Percentiles rank a stretch among this genome's conserved stretches.
Evolutionary conservation across 2,113 vertebrate genomes (phyloP).

Genomic region (Nettapus auritus): DNA sequence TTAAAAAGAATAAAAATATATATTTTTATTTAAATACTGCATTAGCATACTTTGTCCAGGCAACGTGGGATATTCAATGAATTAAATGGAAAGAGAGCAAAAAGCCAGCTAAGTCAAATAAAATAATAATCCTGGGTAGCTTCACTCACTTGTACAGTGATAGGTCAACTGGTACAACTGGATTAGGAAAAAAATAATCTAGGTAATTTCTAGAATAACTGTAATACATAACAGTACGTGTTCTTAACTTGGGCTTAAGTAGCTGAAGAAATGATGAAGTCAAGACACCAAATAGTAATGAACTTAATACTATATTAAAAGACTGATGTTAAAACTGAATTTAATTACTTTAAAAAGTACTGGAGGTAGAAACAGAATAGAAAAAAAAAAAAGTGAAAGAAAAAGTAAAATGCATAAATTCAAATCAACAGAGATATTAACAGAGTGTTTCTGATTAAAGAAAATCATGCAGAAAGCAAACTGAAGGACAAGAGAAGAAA

Average conservation of each 20-base stretch:
- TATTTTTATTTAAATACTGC: not conserved
- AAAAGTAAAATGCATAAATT: not conserved
- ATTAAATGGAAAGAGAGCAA: not conserved
- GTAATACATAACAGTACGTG: not conserved
- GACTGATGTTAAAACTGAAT: fast-evolving
- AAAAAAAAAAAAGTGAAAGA: fast-evolving
- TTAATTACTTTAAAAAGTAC: not conserved
- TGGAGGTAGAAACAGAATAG: not conserved
- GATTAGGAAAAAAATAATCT: not conserved
- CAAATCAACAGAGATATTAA: not conserved
- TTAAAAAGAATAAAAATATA: not conserved
- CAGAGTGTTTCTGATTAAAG: not conserved
- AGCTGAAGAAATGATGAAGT: not conserved
- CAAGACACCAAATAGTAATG: not conserved
- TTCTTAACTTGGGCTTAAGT: not conserved
- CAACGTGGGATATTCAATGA: not conserved
- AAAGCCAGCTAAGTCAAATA: not conserved
- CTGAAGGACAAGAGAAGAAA: not conserved
- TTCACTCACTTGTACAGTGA: not conserved
- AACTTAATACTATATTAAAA: not conserved
- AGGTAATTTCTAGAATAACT: not conserved
- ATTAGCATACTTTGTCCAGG: not conserved
- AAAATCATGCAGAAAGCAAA: not conserved
- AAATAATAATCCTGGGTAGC: not conserved
- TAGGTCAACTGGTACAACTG: not conserved